These are phyloP conservation scores for Cotesia congregata DNA, from an alignment of 2,888 invertebrate genomes.

Conservation along the genomic window DNA sequence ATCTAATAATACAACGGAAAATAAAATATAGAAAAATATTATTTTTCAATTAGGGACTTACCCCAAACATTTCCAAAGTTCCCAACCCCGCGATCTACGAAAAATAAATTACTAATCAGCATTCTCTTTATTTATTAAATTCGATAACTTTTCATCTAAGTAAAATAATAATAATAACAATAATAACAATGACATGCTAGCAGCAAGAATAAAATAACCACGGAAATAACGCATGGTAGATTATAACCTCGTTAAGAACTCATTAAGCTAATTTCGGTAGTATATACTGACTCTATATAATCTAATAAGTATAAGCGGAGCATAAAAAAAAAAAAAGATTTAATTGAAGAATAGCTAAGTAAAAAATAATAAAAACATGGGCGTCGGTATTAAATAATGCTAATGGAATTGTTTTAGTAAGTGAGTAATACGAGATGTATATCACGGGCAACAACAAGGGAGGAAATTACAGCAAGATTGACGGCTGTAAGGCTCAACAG, in stretches of 20 bases:
- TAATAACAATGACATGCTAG: neutral
- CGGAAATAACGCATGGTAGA: neutral
- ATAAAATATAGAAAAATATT: constrained; percentile 30
- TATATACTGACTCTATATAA: neutral
- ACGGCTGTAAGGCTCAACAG: neutral
- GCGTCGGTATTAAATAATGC: neutral
- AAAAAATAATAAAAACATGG: neutral
- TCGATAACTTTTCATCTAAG: neutral
- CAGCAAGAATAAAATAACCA: neutral
- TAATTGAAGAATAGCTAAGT: neutral
- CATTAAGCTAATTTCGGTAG: neutral
- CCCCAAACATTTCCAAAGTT: constrained; percentile 52
- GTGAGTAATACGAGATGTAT: neutral
- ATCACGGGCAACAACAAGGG: neutral
- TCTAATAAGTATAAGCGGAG: neutral
- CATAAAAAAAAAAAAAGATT: neutral
- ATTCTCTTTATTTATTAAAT: constrained; percentile 27
- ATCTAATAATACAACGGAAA: neutral
- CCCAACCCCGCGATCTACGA: constrained; percentile 50
- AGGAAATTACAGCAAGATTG: neutral
- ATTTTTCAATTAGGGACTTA: constrained; percentile 50
- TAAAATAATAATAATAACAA: neutral
- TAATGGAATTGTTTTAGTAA: neutral
- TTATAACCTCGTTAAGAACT: neutral
- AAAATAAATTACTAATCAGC: constrained; percentile 46